Conservation (phyloP, 2,113 vertebrate species). For the Onychorhynchus coronatus region DNA sequence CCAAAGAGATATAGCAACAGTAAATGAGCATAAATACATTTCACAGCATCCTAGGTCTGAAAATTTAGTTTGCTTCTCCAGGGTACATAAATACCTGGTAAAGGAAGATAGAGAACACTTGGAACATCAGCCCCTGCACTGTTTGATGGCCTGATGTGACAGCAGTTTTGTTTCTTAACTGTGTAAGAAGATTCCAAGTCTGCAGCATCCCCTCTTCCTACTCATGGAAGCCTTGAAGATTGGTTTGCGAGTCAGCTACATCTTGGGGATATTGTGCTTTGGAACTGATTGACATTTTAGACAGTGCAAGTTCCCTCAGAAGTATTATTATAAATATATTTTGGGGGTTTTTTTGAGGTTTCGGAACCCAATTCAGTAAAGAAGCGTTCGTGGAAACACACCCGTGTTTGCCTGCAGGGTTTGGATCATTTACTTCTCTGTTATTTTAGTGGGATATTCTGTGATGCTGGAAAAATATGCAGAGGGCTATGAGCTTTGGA, state of each 20-base stretch:
- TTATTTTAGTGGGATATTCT: neutral
- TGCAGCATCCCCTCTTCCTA: neutral
- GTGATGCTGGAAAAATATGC: neutral
- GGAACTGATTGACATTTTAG: neutral
- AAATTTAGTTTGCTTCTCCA: neutral
- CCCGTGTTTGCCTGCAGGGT: fast-evolving
- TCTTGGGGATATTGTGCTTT: neutral
- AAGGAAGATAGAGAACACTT: neutral
- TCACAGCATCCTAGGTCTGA: neutral
- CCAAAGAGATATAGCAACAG: neutral
- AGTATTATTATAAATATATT: neutral
- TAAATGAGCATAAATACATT: neutral
- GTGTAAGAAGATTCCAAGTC: neutral
- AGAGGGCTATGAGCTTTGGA: neutral
- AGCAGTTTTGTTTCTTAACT: neutral
- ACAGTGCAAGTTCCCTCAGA: neutral
- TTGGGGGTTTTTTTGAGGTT: neutral
- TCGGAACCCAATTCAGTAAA: neutral
- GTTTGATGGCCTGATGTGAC: neutral
- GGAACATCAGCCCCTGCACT: neutral
- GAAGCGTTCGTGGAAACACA: neutral
- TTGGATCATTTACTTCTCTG: neutral
- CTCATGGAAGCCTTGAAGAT: neutral
- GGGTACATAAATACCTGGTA: neutral
- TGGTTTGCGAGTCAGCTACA: neutral